These are phyloP conservation scores for Upupa epops DNA, from an alignment of 2,113 vertebrate genomes.

Conservation along the genomic window DNA sequence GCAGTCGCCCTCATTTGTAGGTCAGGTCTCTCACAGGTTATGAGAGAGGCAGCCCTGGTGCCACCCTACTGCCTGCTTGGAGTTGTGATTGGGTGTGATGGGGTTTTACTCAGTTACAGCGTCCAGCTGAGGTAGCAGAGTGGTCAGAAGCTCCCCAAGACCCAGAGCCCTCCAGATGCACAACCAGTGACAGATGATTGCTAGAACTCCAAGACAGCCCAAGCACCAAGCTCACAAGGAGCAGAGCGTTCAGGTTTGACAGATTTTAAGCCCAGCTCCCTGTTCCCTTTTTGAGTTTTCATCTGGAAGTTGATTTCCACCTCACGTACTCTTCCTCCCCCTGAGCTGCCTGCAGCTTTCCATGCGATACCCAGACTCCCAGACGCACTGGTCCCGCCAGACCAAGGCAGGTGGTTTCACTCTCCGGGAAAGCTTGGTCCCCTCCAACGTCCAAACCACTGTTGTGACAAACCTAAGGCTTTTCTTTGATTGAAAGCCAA, in stretches of 20 bases:
- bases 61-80: not conserved
- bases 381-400: not conserved
- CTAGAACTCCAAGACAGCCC: not conserved
- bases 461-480: not conserved
- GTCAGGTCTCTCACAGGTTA: not conserved
- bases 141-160: not conserved
- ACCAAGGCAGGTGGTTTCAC: not conserved
- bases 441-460: not conserved
- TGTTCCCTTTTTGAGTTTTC: not conserved
- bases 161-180: not conserved
- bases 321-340: not conserved
- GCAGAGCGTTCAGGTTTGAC: not conserved
- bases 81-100: not conserved
- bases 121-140: not conserved
- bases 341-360: too few species aligned
- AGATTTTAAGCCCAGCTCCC: not conserved
- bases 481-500: too few species aligned
- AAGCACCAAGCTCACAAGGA: too few species aligned
- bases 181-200: not conserved
- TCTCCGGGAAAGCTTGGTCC: not conserved
- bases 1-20: fast-evolving
- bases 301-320: not conserved
- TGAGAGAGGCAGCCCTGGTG: too few species aligned
- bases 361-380: too few species aligned
- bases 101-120: not conserved